Conservation (phyloP, 1,140 invertebrate species). For the Nephila pilipes region DNA sequence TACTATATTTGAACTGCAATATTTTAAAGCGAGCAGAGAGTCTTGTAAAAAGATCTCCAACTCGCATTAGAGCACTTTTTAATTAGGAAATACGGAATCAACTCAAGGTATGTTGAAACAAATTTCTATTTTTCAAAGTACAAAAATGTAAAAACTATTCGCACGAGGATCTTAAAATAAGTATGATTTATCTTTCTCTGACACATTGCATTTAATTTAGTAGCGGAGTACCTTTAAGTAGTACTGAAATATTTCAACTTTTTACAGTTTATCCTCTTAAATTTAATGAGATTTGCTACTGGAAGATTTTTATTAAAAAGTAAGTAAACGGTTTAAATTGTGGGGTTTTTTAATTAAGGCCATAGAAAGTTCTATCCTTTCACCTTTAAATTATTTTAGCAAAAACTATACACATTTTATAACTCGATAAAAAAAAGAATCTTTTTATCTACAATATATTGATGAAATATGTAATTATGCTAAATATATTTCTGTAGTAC, state of each 20-base stretch:
- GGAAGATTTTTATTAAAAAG: background rate
- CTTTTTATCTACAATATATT: background rate
- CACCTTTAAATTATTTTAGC: background rate
- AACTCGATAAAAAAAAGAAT: background rate
- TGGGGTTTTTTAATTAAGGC: background rate
- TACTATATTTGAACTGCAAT: background rate
- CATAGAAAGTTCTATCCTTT: background rate
- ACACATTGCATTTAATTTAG: constrained; percentile 17
- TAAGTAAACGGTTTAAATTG: background rate
- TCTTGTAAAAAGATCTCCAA: background rate
- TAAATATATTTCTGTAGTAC: too few relatives aligned
- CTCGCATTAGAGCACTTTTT: background rate
- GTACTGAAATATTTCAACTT: background rate
- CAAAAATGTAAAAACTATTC: background rate
- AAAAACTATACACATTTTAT: background rate
- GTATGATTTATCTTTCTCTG: constrained; percentile 21
- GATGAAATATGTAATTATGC: too few relatives aligned
- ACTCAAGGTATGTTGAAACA: background rate
- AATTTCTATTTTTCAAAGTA: background rate
- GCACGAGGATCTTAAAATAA: constrained; percentile 19
- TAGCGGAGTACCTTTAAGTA: background rate
- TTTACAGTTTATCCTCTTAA: background rate
- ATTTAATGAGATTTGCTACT: background rate
- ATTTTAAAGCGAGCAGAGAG: background rate
- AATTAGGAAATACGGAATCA: background rate